A percentile compares a stretch with the other conserved stretches of the same genome.
Conservation (phyloP, 2,888 invertebrate genomes). For the Pteria penguin region DNA sequence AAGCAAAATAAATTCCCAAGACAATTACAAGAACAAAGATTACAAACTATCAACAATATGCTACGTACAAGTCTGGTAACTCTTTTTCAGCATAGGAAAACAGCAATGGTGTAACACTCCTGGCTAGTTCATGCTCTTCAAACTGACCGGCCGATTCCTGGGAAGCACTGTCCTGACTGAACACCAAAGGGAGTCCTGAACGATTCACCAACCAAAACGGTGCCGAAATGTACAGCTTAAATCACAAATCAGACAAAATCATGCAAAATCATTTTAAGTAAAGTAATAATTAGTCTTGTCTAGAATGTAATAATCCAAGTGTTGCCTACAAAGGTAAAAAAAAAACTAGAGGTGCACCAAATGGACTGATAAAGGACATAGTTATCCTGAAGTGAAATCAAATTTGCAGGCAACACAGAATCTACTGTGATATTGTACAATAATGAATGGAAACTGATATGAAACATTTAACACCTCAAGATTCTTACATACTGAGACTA, state of each 20-base stretch:
- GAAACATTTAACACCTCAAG: too few species aligned
- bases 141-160: slow-evolving; percentile 88
- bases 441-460: too few species aligned
- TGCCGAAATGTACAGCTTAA: slow-evolving; percentile 87
- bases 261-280: too few species aligned
- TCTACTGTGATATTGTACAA: too few species aligned
- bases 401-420: too few species aligned
- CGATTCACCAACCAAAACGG: slow-evolving; percentile 98
- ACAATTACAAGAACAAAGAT: too few species aligned
- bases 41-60: too few species aligned
- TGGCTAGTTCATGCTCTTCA: slow-evolving; percentile 95
- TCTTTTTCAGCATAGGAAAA: slow-evolving; percentile 96
- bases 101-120: slow-evolving; percentile 94
- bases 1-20: too few species aligned
- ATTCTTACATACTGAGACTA: too few species aligned
- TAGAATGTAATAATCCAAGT: neutral
- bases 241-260: neutral
- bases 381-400: too few species aligned
- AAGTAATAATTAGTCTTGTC: neutral
- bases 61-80: slow-evolving; percentile 81
- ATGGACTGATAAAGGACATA: too few species aligned
- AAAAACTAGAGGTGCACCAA: too few species aligned
- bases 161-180: slow-evolving; percentile 87
- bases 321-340: neutral
- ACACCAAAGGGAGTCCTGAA: slow-evolving; percentile 96